Evolutionary conservation across 2,113 vertebrate species (phyloP).

Genomic region (Perca fluviatilis): DNA sequence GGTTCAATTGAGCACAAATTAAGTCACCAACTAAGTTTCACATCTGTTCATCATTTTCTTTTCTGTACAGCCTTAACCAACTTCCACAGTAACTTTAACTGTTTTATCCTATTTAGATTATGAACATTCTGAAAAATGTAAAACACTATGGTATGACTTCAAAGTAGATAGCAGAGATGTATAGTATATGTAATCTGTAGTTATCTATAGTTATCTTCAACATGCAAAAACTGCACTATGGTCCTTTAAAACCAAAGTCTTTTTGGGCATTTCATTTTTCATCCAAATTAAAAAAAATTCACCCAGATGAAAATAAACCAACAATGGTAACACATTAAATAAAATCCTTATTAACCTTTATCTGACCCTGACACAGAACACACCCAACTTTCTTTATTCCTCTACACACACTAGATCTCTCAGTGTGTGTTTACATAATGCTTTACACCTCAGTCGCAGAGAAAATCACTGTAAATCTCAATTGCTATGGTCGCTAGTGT

Average conservation of each 20-base stretch:
- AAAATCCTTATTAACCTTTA: background rate
- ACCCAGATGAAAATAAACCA: background rate
- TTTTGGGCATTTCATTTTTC: background rate
- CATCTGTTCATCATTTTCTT: conserved; percentile 41
- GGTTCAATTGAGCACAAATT: conserved; percentile 24
- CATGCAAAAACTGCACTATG: background rate
- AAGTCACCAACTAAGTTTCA: conserved; percentile 22
- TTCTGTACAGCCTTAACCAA: background rate
- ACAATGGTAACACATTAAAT: background rate
- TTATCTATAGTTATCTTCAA: background rate
- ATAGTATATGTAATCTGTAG: background rate
- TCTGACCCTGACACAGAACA: background rate
- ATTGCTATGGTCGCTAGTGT: background rate
- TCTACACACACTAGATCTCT: background rate
- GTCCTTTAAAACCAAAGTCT: background rate
- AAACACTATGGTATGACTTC: background rate
- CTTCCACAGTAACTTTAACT: background rate
- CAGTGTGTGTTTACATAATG: background rate
- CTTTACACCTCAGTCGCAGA: background rate
- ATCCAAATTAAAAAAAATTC: background rate
- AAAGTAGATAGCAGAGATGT: background rate
- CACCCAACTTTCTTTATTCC: background rate
- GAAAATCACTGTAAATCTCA: conserved; percentile 5
- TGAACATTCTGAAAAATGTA: background rate
- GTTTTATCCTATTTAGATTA: background rate